A percentile compares a stretch with the other conserved stretches of the same genome.
Evolutionary conservation across 2,113 vertebrate species (phyloP).

Genomic region (Istiophorus platypterus): DNA sequence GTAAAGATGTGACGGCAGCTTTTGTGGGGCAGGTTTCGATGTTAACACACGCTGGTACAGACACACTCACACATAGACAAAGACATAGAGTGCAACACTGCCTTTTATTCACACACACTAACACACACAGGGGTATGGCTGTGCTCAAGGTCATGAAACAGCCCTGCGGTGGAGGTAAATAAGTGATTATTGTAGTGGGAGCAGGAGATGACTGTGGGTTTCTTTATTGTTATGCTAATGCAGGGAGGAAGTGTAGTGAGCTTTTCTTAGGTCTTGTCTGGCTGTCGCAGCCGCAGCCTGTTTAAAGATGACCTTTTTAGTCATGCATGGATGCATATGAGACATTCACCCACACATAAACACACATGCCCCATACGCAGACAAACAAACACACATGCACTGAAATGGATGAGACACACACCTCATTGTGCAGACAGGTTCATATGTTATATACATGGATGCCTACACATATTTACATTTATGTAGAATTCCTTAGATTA

Average conservation of each 20-base stretch:
- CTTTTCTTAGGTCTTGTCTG: conserved; percentile 37
- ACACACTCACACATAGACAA: conserved; percentile 27
- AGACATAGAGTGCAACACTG: conserved; percentile 1
- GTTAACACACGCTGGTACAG: conserved; percentile 26
- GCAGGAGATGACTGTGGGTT: conserved; percentile 52
- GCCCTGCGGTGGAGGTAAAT: conserved; percentile 66
- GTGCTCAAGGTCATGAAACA: conserved; percentile 71
- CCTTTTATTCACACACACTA: conserved; percentile 42
- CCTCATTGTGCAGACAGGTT: background rate
- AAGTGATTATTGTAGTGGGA: conserved; percentile 65
- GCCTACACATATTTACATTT: background rate
- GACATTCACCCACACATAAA: conserved; percentile 40
- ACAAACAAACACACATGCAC: conserved; percentile 31
- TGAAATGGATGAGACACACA: background rate
- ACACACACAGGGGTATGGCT: conserved; percentile 35
- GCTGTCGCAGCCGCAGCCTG: conserved; percentile 25
- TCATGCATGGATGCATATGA: conserved; percentile 72
- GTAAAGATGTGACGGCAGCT: conserved; percentile 41
- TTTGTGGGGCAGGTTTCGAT: conserved; percentile 33
- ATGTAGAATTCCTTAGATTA: no score
- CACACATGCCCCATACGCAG: conserved; percentile 1
- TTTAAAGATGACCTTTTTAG: conserved; percentile 74
- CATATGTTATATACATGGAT: background rate
- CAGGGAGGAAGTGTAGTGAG: conserved; percentile 34
- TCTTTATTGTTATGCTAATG: conserved; percentile 75